Evolutionary conservation across 2,113 vertebrate species (phyloP).

Genomic region (Megaleporinus macrocephalus): DNA sequence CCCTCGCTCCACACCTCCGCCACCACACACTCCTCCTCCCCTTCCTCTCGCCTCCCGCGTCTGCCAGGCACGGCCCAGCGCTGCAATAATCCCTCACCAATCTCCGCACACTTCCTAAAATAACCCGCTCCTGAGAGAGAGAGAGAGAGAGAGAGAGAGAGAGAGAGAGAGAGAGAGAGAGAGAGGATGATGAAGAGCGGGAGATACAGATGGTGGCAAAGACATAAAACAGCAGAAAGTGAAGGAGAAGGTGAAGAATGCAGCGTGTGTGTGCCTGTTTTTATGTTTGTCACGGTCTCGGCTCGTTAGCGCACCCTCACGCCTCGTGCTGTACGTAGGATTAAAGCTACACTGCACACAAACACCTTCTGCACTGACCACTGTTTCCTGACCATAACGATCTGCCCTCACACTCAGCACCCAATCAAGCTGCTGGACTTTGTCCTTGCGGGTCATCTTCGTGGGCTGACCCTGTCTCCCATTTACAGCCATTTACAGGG

Average conservation of each 20-base stretch:
- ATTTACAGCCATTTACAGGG: too few species aligned
- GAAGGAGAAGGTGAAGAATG: conserved; percentile 5
- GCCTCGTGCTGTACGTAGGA: conserved; percentile 29
- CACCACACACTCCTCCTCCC: not conserved
- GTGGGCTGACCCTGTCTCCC: not conserved
- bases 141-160: conserved; percentile 6
- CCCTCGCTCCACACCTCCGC: conserved; percentile 41
- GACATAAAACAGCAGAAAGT: conserved; percentile 18
- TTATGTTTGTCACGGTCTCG: conserved; percentile 6
- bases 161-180: not conserved
- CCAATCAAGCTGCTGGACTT: not conserved
- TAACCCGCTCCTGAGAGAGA: conserved; percentile 43
- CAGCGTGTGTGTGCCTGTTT: not conserved
- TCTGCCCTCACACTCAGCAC: not conserved
- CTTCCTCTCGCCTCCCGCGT: conserved; percentile 23
- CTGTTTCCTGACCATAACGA: conserved; percentile 15
- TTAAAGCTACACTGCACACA: conserved; percentile 27
- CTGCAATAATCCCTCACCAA: conserved; percentile 46
- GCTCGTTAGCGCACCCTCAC: conserved; percentile 17
- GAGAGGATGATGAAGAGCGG: too few species aligned
- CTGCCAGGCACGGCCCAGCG: conserved; percentile 45
- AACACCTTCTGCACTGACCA: not conserved
- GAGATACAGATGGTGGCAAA: conserved; percentile 16
- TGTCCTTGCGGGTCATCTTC: not conserved
- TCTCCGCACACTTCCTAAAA: conserved; percentile 47